Base-by-base conservation (phyloP, 2,113 vertebrate species). In the Cyanoliseus patagonus region DNA sequence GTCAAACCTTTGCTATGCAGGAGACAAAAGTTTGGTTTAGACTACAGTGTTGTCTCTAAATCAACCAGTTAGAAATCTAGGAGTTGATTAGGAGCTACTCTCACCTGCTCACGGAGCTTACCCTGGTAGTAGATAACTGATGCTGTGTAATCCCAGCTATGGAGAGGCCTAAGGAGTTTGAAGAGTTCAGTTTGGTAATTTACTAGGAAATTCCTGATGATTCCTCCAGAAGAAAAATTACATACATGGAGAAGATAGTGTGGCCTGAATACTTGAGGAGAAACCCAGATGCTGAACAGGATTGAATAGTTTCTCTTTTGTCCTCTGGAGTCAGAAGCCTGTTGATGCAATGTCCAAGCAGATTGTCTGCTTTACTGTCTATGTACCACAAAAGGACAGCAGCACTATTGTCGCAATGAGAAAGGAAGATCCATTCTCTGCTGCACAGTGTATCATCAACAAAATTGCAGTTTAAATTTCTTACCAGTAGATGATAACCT, bases 161-260 rank as follows among this genome's bases (percentile, higher is more conserved):
- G 41, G 67, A 94, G 80, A 83, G 18, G 27, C 49, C 63, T 68
- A 73, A 44, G 24, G 51, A 83, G 22, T 57, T 76, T 77, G 69
- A 73, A 77, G n/a, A 84, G 22, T 63, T 74, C 49, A 13, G 23
- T 92, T 83, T 73, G 27, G 42, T 93, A 55, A 90, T 79, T 93
- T 83, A 24, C 57, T 47, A 28, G 42, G 30, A 93, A 93, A 94
- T 66, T 42, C 33, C 13, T 83, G 33, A 77, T 4, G 4, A 66
- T 73, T 76, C 18, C 28, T 79, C 11, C 6, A 52, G 52, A 76
- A 69, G 11, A 22, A 86, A 90, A 92, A 42, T 41, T 62, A 57
- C 41, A 53, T 59, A 11, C 52, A 53, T 62, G 72, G 53, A 52
- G 63, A 85, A 83, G 31, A 69, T 57, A 62, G 28, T 5, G 22